These are phyloP conservation scores for Tupaia chinensis DNA, from an alignment of 2,113 vertebrate species.

Conservation along the genomic window DNA sequence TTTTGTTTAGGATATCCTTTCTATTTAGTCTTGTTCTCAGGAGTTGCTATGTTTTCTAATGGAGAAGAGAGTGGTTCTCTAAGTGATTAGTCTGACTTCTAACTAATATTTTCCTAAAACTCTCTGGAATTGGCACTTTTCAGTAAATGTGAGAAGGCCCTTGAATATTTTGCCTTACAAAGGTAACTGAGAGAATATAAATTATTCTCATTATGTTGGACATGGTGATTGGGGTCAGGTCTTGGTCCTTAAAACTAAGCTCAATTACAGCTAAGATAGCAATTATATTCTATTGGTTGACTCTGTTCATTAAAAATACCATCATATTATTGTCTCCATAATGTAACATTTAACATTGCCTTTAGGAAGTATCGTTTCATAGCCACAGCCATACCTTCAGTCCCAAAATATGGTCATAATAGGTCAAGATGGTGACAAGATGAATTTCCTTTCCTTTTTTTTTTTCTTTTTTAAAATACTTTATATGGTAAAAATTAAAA, in stretches of 20 bases:
- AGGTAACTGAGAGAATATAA: not conserved
- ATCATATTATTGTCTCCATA: not conserved
- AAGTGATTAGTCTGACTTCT: not conserved
- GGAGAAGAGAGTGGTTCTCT: not conserved
- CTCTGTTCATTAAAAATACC: conserved; percentile 36
- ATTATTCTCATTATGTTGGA: not conserved
- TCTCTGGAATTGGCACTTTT: not conserved
- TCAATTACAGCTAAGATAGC: not conserved
- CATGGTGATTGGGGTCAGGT: not conserved
- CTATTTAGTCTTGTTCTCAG: not conserved
- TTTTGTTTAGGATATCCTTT: not conserved
- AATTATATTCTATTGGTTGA: not conserved
- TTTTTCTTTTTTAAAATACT: too few relatives aligned
- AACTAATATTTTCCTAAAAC: not conserved
- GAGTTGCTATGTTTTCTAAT: not conserved
- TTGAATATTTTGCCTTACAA: not conserved
- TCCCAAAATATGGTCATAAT: not conserved
- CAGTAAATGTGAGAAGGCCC: not conserved
- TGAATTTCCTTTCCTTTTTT: too few relatives aligned
- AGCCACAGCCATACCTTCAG: not conserved
- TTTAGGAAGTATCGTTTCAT: not conserved
- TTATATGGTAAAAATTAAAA: too few relatives aligned
- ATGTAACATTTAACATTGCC: not conserved
- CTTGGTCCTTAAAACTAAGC: not conserved
- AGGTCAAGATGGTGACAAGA: not conserved